Conservation (phyloP, 2,888 invertebrate species). For the Drosophila birchii region DNA sequence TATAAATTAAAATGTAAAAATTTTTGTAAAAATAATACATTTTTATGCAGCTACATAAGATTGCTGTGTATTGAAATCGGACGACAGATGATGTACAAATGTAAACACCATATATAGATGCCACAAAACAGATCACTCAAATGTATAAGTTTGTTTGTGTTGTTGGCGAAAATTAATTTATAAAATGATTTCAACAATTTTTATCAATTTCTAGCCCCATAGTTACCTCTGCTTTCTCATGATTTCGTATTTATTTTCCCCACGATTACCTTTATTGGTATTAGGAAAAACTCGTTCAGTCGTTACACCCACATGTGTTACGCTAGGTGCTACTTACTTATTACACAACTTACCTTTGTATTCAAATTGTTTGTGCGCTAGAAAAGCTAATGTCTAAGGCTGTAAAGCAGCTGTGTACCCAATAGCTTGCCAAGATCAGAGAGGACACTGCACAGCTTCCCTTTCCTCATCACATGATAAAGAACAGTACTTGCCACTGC, state of each 20-base stretch:
- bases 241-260: neutral
- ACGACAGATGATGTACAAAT: no score
- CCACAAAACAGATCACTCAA: no score
- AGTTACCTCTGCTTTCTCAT: neutral
- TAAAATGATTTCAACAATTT: neutral
- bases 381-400: neutral
- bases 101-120: no score
- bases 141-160: no score
- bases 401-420: slow-evolving; percentile 16
- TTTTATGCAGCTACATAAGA: no score
- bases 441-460: neutral
- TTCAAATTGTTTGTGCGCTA: slow-evolving; percentile 7
- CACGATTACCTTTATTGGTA: neutral
- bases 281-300: slow-evolving; percentile 6
- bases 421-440: neutral
- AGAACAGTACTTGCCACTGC: neutral
- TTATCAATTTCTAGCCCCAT: neutral
- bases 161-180: neutral
- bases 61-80: no score
- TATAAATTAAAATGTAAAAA: no score
- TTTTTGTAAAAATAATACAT: no score
- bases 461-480: neutral
- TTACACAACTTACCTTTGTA: slow-evolving; percentile 12
- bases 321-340: neutral
- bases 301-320: neutral